phyloP scores from a whole-genome alignment of 2,797 vertebrate species.

The Nothura maculosa region DNA sequence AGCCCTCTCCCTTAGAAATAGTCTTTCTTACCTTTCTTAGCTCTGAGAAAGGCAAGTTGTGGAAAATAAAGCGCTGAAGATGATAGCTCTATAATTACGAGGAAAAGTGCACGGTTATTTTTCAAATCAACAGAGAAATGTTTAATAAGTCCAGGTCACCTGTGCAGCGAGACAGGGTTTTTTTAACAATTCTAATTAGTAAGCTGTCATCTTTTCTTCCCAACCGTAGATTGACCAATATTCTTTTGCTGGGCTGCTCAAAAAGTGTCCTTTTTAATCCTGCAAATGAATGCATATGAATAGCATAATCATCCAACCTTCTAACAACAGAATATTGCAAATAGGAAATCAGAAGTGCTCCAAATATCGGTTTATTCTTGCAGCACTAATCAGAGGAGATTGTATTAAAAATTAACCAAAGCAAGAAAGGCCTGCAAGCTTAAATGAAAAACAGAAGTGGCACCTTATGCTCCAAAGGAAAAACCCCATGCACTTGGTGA shows the following conservation, averaged over 20 bases:
- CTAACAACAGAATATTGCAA: not conserved
- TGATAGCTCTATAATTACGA: not conserved
- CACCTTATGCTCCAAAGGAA: not conserved
- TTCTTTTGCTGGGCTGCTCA: not conserved
- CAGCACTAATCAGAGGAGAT: not conserved
- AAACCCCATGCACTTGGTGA: not conserved
- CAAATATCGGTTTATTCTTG: not conserved
- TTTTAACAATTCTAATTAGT: constrained; percentile 17
- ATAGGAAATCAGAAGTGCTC: not conserved
- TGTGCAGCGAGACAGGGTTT: constrained; percentile 5
- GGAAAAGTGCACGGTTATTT: not conserved
- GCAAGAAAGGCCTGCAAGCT: not conserved
- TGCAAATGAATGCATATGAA: not conserved
- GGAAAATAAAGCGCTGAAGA: constrained; percentile 18
- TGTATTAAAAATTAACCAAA: not conserved
- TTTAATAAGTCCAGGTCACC: constrained; percentile 45
- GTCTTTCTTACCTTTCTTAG: not conserved
- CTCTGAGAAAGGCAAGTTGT: not conserved
- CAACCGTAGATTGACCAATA: not conserved
- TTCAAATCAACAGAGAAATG: constrained; percentile 35
- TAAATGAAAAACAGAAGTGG: not conserved
- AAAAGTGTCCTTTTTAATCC: not conserved
- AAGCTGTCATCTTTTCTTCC: not conserved
- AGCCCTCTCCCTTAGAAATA: not conserved
- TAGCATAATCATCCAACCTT: constrained; percentile 8